Base-by-base conservation (phyloP, 2,797 vertebrate genomes). In the Betta splendens region DNA sequence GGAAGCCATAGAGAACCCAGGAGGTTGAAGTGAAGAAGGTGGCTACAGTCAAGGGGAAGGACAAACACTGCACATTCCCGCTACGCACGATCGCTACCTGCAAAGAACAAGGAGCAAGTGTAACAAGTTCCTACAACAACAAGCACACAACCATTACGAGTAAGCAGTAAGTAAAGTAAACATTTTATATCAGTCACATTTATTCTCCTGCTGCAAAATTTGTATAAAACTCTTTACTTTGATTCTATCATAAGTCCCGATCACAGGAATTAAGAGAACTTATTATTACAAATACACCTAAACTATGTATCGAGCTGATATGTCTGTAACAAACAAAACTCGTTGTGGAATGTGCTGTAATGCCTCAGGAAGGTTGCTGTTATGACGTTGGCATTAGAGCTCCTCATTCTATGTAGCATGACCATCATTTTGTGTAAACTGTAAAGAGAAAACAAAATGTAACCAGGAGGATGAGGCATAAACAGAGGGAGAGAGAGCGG, bases 1-100 rank as follows among this genome's bases (percentile, higher is more conserved):
- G 92, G 49, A 93, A 82, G 37, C 97, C 96, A 0, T 98, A 98
- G 13, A 95, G 88, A 0, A 94, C 93, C 97, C 96, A 98, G 80
- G 95, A 94, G 40, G 92, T 77, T 15, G 96, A 96, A 2, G 95
- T 92, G 71, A 98, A 89, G 55, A 98, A 92, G 1, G 97, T 97
- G 57, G 95, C 88, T 12, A 98, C 90, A 0, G 95, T 94, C 75
- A 98, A 85, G 1, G 94, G 89, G 72, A 95, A 96, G 74, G 96
- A 98, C 77, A 98, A 84, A 42, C 94, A 89, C 33, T 91, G 88
- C 0, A 95, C 93, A 0, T 95, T 93, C 33, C 90, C 85, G n/a
- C 80, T 95, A 35, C 81, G 92, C 42, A 98, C 48, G 0, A 97
- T 93, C 53, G 85, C 89, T 52, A 93, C 84, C 97, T 98, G 3